Evolutionary conservation across 2,113 vertebrate species (phyloP).

Genomic region (Parus major): DNA sequence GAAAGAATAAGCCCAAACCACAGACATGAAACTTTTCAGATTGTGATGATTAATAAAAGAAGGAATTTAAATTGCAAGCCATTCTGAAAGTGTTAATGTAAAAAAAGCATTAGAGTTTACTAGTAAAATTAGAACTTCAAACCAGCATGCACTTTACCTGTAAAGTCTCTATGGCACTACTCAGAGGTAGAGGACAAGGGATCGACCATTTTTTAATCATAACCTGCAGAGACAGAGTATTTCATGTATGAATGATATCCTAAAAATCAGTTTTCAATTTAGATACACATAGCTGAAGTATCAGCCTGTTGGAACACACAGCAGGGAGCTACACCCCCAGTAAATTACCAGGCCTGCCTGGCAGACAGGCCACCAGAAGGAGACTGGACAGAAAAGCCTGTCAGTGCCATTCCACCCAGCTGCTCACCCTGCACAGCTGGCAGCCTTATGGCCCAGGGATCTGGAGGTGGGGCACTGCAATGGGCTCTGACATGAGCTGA

Average conservation of each 20-base stretch:
- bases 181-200: slow-evolving; percentile 87
- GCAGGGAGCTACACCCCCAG: not conserved
- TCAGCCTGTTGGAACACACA: not conserved
- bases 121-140: slow-evolving; percentile 40
- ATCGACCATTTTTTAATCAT: slow-evolving; percentile 92
- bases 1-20: slow-evolving; percentile 17
- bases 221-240: slow-evolving; percentile 75
- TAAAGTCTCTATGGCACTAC: slow-evolving; percentile 45
- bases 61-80: slow-evolving; percentile 26
- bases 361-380: not conserved
- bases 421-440: slow-evolving; percentile 24
- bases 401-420: not conserved
- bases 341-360: not conserved
- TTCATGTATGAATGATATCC: not conserved
- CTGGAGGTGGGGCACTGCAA: not conserved
- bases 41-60: slow-evolving; percentile 22
- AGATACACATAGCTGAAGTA: not conserved
- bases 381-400: not conserved
- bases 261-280: not conserved
- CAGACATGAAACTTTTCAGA: not conserved
- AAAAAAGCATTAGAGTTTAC: slow-evolving; percentile 24
- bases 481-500: not conserved
- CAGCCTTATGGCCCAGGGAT: slow-evolving; percentile 12
- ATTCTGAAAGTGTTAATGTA: slow-evolving; percentile 1
- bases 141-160: slow-evolving; percentile 65